Percentiles rank a stretch among this genome's conserved stretches.
Evolutionary conservation across 2,797 vertebrate species (phyloP).

Genomic region (Tolypeutes matacus): DNA sequence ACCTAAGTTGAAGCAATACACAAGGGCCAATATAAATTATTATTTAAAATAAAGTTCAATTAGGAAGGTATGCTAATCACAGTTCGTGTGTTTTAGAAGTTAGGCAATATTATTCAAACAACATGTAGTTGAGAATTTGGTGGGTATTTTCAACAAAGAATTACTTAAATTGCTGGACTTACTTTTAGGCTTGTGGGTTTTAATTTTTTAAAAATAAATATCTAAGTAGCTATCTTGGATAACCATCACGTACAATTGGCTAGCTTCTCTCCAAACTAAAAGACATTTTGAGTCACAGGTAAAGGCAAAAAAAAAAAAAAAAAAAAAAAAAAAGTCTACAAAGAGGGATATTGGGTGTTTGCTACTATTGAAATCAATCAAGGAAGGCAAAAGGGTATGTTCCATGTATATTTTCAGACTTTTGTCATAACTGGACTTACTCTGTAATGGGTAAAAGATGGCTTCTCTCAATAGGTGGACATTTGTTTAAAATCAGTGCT

Average conservation of each 20-base stretch:
- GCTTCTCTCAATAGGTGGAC: constrained; percentile 62
- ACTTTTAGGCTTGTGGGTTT: background rate
- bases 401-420: background rate
- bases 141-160: background rate
- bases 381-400: background rate
- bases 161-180: background rate
- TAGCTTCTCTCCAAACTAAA: constrained; percentile 7
- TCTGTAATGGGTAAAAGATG: constrained; percentile 51
- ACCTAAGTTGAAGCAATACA: background rate
- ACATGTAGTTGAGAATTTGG: background rate
- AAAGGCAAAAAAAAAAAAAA: background rate
- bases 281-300: background rate
- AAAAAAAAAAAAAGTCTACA: background rate
- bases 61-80: background rate
- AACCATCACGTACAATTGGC: background rate
- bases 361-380: background rate
- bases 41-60: constrained; percentile 20
- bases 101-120: background rate
- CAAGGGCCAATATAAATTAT: background rate
- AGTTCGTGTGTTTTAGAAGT: background rate
- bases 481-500: constrained; percentile 65
- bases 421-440: constrained; percentile 8
- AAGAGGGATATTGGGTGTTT: constrained; percentile 49
- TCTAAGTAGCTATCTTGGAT: background rate
- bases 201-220: background rate